Evolutionary conservation across 2,113 vertebrate species (phyloP), one percentile per base, ranked within the genome.

Genomic region (Etheostoma cragini): DNA sequence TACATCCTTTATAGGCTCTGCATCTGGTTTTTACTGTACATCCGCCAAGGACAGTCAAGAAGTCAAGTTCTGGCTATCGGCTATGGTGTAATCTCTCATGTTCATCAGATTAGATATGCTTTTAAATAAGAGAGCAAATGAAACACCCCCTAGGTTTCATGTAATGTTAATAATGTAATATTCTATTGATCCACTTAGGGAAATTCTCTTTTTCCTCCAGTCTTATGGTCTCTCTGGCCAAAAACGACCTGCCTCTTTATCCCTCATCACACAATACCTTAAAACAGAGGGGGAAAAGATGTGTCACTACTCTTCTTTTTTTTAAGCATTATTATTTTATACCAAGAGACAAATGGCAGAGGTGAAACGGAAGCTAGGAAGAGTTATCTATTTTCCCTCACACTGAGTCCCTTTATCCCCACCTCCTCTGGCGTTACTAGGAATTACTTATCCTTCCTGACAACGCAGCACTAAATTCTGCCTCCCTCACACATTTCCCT

Each of bases 381-480:
- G 71, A 84, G 58, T 83, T 76, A 91, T 94, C 89, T 78, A 75
- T 91, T 91, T 91, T 86, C 69, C 77, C 72, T 88, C 87, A 88
- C 88, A 91, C 61, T n/a, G 72, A 89, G 79, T 66, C 80, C 74
- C 85, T 90, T 91, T 81, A 86, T 90, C 81, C 92, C 78, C 78
- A 82, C 82, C 80, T 91, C 90, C 85, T 87, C 88, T 85, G 87
- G 90, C 84, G 66, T 86, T 92, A 80, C 86, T 76, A 52, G 85
- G 88, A 91, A 90, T 93, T 87, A 93, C 87, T 93, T 90, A 86
- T 94, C 89, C 86, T 83, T 90, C 83, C 83, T 91, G 87, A 91
- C 90, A 91, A 84, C 42, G 45, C 90, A 90, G 89, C 88, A 91
- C 74, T 92, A 91, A 89, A 92, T 91, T 92, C 72, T 90, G 88